phyloP scores from a whole-genome alignment of 2,113 vertebrate species.

The Illadopsis cleaveri region DNA sequence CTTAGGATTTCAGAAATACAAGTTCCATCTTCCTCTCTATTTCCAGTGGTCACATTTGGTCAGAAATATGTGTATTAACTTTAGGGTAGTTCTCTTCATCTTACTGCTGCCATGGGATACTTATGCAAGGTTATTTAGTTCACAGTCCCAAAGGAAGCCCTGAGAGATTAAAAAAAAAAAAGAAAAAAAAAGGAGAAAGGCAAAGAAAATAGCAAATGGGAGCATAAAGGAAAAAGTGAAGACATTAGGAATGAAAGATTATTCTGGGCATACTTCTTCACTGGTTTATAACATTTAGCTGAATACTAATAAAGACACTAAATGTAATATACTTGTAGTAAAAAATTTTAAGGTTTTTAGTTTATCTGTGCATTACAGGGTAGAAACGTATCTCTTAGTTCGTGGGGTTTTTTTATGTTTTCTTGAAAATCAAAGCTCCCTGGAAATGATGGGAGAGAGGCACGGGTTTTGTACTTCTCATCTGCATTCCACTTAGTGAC shows the following conservation, averaged over 20 bases:
- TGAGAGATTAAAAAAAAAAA: background rate
- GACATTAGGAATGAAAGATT: background rate
- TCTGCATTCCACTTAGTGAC: background rate
- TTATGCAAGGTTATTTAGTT: background rate
- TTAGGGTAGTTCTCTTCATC: background rate
- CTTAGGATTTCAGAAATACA: background rate
- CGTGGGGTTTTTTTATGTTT: rapidly evolving
- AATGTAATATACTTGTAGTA: background rate
- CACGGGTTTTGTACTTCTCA: background rate
- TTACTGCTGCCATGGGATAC: background rate
- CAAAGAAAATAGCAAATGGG: background rate
- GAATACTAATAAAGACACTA: background rate
- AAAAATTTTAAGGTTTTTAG: background rate
- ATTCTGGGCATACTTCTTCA: background rate
- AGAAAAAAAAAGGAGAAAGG: background rate
- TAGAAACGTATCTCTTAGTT: background rate
- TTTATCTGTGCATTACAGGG: background rate
- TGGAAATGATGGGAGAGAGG: background rate
- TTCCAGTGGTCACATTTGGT: background rate
- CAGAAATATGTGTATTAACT: background rate
- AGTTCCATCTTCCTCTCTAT: background rate
- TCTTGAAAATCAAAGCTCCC: background rate
- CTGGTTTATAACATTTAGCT: background rate
- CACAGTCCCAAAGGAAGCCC: background rate
- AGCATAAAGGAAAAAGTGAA: background rate